These are phyloP conservation scores for Semnornis frantzii DNA, from an alignment of 2,113 vertebrate genomes.

Conservation along the genomic window DNA sequence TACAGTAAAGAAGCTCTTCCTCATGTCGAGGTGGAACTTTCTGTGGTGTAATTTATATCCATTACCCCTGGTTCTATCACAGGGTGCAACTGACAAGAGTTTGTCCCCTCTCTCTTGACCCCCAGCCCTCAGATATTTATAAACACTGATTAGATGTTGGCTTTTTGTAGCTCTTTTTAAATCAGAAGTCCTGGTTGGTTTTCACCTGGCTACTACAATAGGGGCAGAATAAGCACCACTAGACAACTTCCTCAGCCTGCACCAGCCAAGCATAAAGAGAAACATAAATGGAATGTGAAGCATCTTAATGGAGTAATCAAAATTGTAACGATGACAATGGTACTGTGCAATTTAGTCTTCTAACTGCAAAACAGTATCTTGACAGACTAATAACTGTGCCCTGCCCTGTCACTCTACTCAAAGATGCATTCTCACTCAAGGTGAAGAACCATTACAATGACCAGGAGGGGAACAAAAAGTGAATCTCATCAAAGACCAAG, in stretches of 20 bases:
- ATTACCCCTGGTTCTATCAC: too few species aligned
- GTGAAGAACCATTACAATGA: background rate
- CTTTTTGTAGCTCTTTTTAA: background rate
- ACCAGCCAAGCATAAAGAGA: background rate
- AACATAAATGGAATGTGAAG: background rate
- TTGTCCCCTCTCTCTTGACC: too few species aligned
- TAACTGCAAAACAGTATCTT: background rate
- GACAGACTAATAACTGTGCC: conserved; percentile 10
- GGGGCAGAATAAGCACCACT: background rate
- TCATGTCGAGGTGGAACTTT: too few species aligned
- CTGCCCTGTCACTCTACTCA: background rate
- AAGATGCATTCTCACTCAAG: background rate
- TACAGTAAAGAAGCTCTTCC: too few species aligned
- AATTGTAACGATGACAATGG: background rate
- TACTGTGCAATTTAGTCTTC: background rate
- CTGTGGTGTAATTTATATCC: too few species aligned
- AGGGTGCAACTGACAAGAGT: too few species aligned
- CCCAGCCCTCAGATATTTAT: too few species aligned
- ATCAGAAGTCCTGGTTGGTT: background rate
- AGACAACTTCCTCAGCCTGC: background rate
- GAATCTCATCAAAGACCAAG: background rate
- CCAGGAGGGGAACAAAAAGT: background rate
- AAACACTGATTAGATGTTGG: too few species aligned
- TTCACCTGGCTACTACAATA: background rate
- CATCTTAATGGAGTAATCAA: background rate